Percentiles rank a stretch among this genome's conserved stretches.
These are phyloP conservation scores for human (Homo sapiens) DNA, from an alignment of 2,113 vertebrate species.

Conservation along the genomic window DNA sequence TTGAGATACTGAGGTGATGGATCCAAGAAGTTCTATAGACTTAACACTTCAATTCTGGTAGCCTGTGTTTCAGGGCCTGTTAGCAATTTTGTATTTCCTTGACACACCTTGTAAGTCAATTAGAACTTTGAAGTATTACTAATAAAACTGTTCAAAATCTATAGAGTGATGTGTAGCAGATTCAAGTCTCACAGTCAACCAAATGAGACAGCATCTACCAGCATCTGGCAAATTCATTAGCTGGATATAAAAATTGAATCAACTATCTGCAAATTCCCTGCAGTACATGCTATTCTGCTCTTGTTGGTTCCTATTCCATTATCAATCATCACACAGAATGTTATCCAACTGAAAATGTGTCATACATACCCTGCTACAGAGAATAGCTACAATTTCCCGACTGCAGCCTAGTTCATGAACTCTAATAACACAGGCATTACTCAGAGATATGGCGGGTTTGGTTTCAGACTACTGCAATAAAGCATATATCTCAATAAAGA, in stretches of 20 bases:
- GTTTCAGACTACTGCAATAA: not conserved
- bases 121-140: not conserved
- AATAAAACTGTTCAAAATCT: not conserved
- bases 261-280: not conserved
- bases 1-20: not conserved
- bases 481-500: not conserved
- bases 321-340: not conserved
- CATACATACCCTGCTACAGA: not conserved
- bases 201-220: not conserved
- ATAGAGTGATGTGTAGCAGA: not conserved
- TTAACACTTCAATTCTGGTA: constrained; percentile 1
- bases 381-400: not conserved
- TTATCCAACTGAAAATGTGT: not conserved
- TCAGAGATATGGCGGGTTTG: not conserved
- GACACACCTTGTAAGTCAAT: not conserved
- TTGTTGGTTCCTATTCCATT: not conserved
- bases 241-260: not conserved
- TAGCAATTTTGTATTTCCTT: not conserved
- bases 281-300: not conserved
- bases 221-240: not conserved
- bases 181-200: not conserved
- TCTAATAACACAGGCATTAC: not conserved
- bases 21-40: not conserved
- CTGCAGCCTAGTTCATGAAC: not conserved
- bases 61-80: not conserved